phyloP scores from a whole-genome alignment of 92 coral and sea anemone genomes.

The Phenganax marumi region DNA sequence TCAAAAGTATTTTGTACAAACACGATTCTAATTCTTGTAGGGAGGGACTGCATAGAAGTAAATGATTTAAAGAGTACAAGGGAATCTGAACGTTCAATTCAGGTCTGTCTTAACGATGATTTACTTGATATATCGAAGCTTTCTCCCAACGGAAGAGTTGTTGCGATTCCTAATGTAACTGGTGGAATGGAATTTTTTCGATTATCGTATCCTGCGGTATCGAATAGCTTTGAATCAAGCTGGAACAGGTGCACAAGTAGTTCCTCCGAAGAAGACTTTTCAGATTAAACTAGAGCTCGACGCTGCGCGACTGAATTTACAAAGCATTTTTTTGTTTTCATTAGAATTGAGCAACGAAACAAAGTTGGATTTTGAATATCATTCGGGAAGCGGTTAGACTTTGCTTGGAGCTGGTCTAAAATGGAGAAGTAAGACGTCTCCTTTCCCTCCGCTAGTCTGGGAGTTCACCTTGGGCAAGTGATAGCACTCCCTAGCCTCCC shows the following conservation, averaged over 20 bases:
- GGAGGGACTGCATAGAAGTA: neutral
- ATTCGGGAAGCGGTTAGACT: no score
- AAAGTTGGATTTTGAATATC: neutral
- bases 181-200: neutral
- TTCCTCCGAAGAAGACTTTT: no score
- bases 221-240: neutral
- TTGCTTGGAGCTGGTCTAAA: no score
- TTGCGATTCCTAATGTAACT: neutral
- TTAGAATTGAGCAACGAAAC: neutral
- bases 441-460: no score
- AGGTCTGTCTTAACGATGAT: neutral
- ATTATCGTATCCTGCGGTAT: neutral
- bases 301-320: no score
- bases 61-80: neutral
- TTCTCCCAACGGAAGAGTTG: neutral
- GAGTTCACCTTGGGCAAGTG: no score
- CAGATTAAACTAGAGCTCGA: no score
- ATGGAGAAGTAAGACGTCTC: no score
- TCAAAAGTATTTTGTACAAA: neutral
- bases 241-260: neutral
- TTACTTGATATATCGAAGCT: neutral
- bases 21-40: neutral
- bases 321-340: no score
- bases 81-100: neutral
- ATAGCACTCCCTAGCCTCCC: no score